A percentile compares a stretch with the other conserved stretches of the same genome.
phyloP scores from a whole-genome alignment of 1,140 invertebrate genomes.

The Whitmania pigra region DNA sequence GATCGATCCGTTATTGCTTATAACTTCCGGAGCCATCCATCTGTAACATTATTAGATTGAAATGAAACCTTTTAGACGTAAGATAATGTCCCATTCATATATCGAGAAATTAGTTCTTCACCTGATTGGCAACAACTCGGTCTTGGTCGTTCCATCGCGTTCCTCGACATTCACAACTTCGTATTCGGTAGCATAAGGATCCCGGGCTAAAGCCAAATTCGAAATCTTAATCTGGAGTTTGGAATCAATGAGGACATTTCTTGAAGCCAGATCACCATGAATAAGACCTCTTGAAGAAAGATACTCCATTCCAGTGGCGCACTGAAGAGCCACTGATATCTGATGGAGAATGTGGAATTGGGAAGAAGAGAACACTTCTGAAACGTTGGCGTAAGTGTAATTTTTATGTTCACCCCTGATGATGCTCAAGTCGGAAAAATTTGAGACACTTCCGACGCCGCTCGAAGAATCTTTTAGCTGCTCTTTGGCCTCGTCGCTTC shows the following conservation, averaged over 20 bases:
- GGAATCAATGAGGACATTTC: slow-evolving; percentile 71
- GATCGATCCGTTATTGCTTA: slow-evolving; percentile 54
- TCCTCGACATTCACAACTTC: slow-evolving; percentile 19
- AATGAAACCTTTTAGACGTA: background rate
- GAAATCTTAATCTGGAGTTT: slow-evolving; percentile 70
- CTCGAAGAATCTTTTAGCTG: background rate
- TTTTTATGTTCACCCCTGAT: background rate
- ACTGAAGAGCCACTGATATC: slow-evolving; percentile 53
- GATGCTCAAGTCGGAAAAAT: background rate
- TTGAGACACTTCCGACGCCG: slow-evolving; percentile 46
- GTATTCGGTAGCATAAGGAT: slow-evolving; percentile 74
- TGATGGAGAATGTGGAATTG: slow-evolving; percentile 50
- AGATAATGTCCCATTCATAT: background rate
- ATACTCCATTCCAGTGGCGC: slow-evolving; percentile 68
- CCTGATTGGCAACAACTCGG: no score
- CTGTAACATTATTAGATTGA: slow-evolving; percentile 37
- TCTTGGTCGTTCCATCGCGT: no score
- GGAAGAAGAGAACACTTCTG: slow-evolving; percentile 6
- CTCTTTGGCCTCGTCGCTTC: slow-evolving; percentile 45
- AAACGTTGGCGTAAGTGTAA: background rate
- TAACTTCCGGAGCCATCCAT: slow-evolving; percentile 76
- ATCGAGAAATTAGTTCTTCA: no score
- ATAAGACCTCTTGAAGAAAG: slow-evolving; percentile 60
- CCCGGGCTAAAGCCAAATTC: slow-evolving; percentile 62
- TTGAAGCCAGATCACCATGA: slow-evolving; percentile 74